phyloP scores from a whole-genome alignment of 2,113 vertebrate genomes.

The Hippolais icterina region DNA sequence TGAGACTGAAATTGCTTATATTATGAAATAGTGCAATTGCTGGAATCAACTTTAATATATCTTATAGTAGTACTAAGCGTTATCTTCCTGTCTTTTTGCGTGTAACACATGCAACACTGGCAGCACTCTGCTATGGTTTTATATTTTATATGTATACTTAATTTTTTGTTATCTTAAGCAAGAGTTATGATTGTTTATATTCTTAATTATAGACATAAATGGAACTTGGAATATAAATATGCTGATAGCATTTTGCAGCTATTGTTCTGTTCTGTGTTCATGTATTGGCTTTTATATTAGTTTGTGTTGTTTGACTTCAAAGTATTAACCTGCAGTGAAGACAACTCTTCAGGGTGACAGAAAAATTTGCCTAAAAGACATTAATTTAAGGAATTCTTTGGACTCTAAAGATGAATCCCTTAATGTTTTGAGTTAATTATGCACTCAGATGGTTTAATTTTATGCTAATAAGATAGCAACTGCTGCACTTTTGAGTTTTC shows the following conservation, averaged over 20 bases:
- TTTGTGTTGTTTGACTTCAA: conserved; percentile 40
- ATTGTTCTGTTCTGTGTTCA: conserved; percentile 8
- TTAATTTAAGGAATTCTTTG: conserved; percentile 61
- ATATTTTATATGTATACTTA: conserved; percentile 9
- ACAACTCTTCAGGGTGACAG: conserved; percentile 14
- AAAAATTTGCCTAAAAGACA: conserved; percentile 36
- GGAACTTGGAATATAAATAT: conserved; percentile 41
- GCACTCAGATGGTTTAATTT: conserved; percentile 65
- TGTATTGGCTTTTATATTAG: conserved; percentile 44
- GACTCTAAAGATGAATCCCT: conserved; percentile 39
- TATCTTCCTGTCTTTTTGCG: not conserved
- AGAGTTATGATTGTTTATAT: conserved; percentile 20
- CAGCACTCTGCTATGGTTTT: not conserved
- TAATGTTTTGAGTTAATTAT: conserved; percentile 60
- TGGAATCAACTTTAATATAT: conserved; percentile 21
- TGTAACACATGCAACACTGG: not conserved
- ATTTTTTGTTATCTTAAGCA: not conserved
- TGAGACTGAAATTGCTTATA: conserved; percentile 11
- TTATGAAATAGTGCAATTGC: conserved; percentile 30
- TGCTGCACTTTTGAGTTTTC: conserved; percentile 46
- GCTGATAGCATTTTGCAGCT: conserved; percentile 24
- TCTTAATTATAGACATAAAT: conserved; percentile 43
- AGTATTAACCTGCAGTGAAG: conserved; percentile 41
- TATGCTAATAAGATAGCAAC: conserved; percentile 57
- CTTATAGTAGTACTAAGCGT: not conserved